Percentiles rank a stretch among this genome's conserved stretches.
Evolutionary conservation across 2,888 invertebrate species (phyloP).

Genomic region (Caenorhabditis sp.): DNA sequence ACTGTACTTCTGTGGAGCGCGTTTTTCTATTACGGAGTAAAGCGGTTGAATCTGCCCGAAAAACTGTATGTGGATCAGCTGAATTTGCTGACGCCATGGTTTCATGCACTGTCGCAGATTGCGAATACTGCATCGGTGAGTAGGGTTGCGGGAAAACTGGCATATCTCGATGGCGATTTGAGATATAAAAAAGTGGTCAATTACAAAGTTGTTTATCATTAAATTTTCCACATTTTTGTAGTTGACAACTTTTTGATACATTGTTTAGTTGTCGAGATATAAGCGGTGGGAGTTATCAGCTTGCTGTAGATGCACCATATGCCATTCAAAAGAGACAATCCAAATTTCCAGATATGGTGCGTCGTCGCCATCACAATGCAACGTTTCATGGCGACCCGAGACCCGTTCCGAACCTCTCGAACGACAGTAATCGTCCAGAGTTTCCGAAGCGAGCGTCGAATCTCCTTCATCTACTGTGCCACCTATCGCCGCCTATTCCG

Average conservation of each 20-base stretch:
- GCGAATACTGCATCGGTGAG: slow-evolving; percentile 80
- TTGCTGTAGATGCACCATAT: no score
- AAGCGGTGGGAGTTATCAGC: no score
- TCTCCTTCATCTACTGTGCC: slow-evolving; percentile 75
- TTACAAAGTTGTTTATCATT: no score
- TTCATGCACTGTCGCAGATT: slow-evolving; percentile 78
- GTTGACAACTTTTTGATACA: not conserved
- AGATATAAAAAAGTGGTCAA: no score
- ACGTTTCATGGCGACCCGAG: slow-evolving; percentile 79
- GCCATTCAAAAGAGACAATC: no score
- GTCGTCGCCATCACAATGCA: slow-evolving; percentile 80
- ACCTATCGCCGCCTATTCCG: slow-evolving; percentile 74
- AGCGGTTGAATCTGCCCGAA: slow-evolving; percentile 37
- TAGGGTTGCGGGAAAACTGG: not conserved
- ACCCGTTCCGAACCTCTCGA: slow-evolving; percentile 77
- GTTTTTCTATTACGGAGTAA: slow-evolving; percentile 79
- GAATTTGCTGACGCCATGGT: slow-evolving; percentile 72
- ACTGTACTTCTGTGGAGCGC: slow-evolving; percentile 79
- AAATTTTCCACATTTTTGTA: not conserved
- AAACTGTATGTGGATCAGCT: slow-evolving; percentile 43
- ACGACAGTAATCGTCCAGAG: slow-evolving; percentile 71
- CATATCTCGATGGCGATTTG: not conserved
- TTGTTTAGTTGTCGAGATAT: not conserved
- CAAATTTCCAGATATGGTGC: slow-evolving; percentile 78
- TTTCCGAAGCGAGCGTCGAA: slow-evolving; percentile 76